Evolutionary conservation across 2,113 vertebrate species (phyloP).

Genomic region (Dipodomys ordii): DNA sequence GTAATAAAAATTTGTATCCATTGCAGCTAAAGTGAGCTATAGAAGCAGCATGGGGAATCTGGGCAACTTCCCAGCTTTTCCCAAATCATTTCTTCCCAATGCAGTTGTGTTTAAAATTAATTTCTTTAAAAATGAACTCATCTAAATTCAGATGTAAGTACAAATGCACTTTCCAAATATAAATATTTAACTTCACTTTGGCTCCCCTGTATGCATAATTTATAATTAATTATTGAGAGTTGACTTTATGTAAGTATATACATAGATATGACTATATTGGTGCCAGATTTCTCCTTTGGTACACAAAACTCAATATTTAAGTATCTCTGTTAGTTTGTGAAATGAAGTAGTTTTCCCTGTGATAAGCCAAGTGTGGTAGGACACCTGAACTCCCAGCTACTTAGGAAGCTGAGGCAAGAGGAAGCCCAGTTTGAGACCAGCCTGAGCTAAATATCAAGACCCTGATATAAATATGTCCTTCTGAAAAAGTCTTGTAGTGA

Average conservation of each 20-base stretch:
- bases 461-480: neutral
- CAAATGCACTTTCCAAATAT: slow-evolving; percentile 22
- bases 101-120: slow-evolving; percentile 61
- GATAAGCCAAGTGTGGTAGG: no score
- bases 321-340: slow-evolving; percentile 46
- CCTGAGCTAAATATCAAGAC: neutral
- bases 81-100: slow-evolving; percentile 38
- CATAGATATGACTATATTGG: neutral
- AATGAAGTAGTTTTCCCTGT: neutral
- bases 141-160: slow-evolving; percentile 26
- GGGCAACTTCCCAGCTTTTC: slow-evolving; percentile 46
- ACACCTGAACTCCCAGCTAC: neutral
- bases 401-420: neutral
- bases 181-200: slow-evolving; percentile 39
- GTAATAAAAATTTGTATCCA: slow-evolving; percentile 41
- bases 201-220: slow-evolving; percentile 29
- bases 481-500: neutral
- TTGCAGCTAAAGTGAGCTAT: slow-evolving; percentile 10
- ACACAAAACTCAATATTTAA: slow-evolving; percentile 11
- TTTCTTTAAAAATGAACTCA: slow-evolving; percentile 44
- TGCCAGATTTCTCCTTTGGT: neutral
- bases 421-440: neutral
- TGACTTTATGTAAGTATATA: slow-evolving; percentile 25
- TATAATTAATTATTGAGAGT: slow-evolving; percentile 41
- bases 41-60: slow-evolving; percentile 43